phyloP scores from a whole-genome alignment of 1,140 invertebrate genomes.

The Heliothis subflexa region DNA sequence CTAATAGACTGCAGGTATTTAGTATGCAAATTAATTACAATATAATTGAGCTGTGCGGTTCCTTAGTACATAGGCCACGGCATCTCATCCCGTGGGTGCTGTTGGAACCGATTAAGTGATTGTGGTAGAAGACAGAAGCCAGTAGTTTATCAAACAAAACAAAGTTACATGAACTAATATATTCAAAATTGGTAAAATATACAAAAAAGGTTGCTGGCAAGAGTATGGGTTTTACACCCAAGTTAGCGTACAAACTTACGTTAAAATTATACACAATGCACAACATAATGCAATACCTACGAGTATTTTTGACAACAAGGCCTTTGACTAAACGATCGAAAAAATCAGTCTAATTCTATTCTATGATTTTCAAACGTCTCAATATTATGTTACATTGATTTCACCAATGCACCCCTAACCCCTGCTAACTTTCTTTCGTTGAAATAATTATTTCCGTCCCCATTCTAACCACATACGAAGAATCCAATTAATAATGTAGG shows the following conservation, averaged over 20 bases:
- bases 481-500: conserved; percentile 32
- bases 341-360: no score
- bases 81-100: conserved; percentile 26
- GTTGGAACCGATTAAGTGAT: conserved; percentile 25
- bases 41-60: conserved; percentile 14
- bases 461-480: conserved; percentile 3
- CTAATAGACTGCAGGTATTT: conserved; percentile 9
- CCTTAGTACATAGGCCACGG: conserved; percentile 15
- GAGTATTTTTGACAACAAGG: no score
- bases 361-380: no score
- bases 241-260: no score
- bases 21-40: conserved; percentile 28
- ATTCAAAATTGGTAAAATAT: no score
- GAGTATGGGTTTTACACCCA: no score
- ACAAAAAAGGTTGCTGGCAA: no score
- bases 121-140: not conserved
- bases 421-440: conserved; percentile 12
- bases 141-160: not conserved
- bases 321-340: no score
- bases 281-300: no score
- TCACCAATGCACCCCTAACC: not conserved
- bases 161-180: not conserved
- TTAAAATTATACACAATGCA: no score
- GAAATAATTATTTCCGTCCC: conserved; percentile 25
- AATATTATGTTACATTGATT: no score